These are phyloP conservation scores for Lordiphosa stackelbergi DNA, from an alignment of 1,140 invertebrate genomes.

Conservation along the genomic window DNA sequence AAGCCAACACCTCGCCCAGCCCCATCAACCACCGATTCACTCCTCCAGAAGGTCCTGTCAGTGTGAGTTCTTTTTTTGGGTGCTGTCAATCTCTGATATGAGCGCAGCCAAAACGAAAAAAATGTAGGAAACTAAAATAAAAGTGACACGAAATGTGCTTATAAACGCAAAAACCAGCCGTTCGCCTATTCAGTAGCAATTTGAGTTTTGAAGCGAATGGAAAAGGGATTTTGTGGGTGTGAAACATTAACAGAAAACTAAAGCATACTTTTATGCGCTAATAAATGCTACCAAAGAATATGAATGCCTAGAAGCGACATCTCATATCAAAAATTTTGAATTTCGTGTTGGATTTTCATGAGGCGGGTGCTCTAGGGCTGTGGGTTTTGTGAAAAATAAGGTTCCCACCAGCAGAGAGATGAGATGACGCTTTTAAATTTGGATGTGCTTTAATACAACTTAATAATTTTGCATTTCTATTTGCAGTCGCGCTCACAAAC, in stretches of 20 bases:
- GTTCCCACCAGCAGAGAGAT: too few relatives aligned
- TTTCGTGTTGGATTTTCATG: too few relatives aligned
- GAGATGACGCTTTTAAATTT: too few relatives aligned
- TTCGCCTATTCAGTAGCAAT: slow-evolving; percentile 58
- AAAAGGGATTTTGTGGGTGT: slow-evolving; percentile 33
- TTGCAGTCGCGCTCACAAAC: slow-evolving; percentile 84
- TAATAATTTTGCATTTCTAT: slow-evolving; percentile 9
- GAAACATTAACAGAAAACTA: slow-evolving; percentile 3
- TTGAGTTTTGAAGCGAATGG: slow-evolving; percentile 68
- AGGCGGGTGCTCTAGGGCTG: too few relatives aligned
- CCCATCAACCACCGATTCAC: slow-evolving; percentile 20
- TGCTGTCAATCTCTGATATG: slow-evolving; percentile 72
- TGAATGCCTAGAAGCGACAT: too few relatives aligned
- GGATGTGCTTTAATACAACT: too few relatives aligned
- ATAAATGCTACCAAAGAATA: background rate
- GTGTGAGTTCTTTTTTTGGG: slow-evolving; percentile 32
- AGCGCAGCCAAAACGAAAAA: slow-evolving; percentile 10
- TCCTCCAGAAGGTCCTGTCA: slow-evolving; percentile 12
- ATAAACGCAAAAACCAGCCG: slow-evolving; percentile 60
- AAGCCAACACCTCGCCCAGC: slow-evolving; percentile 24
- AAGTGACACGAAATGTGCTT: slow-evolving; percentile 73
- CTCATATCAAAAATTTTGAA: too few relatives aligned
- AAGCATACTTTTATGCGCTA: slow-evolving; percentile 12
- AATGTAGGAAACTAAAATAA: slow-evolving; percentile 21
- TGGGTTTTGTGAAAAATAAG: too few relatives aligned